Conservation (phyloP, 2,113 vertebrate species). For the Leptobrachium ailaonicum region DNA sequence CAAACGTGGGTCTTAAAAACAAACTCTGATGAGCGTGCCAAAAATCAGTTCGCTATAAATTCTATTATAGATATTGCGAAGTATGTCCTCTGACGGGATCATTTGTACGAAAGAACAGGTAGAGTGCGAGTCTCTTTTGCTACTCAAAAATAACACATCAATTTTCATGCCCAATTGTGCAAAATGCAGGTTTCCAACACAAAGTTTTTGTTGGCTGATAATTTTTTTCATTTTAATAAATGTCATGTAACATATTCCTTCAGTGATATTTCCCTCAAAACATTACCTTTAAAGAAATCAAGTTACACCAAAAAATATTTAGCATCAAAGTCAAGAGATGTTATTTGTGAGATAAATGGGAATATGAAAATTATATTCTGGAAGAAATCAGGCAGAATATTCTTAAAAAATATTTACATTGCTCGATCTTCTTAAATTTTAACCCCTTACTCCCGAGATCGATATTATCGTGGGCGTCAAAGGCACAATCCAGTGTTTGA, state of each 20-base stretch:
- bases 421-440: too few species aligned
- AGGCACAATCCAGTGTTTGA: too few species aligned
- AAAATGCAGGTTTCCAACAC: constrained; percentile 32
- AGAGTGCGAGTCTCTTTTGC: constrained; percentile 12
- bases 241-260: constrained; percentile 13
- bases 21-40: constrained; percentile 6
- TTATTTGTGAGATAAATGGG: neutral
- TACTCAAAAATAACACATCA: constrained; percentile 31
- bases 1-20: too few species aligned
- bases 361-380: too few species aligned
- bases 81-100: neutral
- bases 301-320: neutral
- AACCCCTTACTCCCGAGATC: too few species aligned
- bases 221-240: constrained; percentile 22
- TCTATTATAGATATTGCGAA: constrained; percentile 19
- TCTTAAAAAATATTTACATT: too few species aligned
- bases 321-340: neutral
- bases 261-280: constrained; percentile 12
- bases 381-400: too few species aligned
- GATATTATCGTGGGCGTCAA: too few species aligned
- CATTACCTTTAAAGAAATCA: neutral
- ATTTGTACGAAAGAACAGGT: constrained; percentile 13
- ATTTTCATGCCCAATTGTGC: constrained; percentile 30
- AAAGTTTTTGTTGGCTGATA: constrained; percentile 38
- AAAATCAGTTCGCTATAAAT: constrained; percentile 10